These are phyloP conservation scores for Patella caerulea DNA, from an alignment of 2,888 invertebrate species.

Conservation along the genomic window DNA sequence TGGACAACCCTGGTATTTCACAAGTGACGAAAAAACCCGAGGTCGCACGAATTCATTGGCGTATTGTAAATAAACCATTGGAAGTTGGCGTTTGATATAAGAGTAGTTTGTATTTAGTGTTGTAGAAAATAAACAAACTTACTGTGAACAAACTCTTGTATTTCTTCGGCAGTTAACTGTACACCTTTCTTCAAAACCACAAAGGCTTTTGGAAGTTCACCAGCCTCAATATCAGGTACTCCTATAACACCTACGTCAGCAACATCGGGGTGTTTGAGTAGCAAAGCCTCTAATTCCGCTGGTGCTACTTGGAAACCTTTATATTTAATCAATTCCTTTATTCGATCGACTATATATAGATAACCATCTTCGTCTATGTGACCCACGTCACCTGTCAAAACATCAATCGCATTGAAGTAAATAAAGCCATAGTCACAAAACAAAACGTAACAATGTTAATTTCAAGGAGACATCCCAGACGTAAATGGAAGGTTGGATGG, in stretches of 20 bases:
- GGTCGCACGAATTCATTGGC: no score
- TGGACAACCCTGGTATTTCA: no score
- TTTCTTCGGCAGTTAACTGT: conserved; percentile 21
- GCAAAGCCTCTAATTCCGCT: conserved; percentile 28
- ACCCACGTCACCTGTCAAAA: conserved; percentile 79
- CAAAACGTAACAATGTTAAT: no score
- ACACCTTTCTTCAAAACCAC: conserved; percentile 18
- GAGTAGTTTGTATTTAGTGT: no score
- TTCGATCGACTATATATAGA: conserved; percentile 88
- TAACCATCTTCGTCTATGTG: conserved; percentile 84
- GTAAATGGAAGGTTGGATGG: no score
- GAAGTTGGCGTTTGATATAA: no score
- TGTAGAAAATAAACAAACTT: neutral
- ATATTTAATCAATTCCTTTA: conserved; percentile 92
- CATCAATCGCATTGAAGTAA: neutral
- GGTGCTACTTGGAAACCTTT: conserved; percentile 75
- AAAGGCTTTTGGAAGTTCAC: conserved; percentile 32
- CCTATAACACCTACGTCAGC: conserved; percentile 32
- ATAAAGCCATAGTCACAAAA: no score
- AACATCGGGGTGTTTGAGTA: conserved; percentile 25
- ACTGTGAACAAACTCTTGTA: conserved; percentile 25
- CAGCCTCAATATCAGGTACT: conserved; percentile 25
- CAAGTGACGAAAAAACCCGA: no score
- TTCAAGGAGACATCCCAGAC: no score
- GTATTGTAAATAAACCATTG: no score